Conservation (phyloP, 64 coral and sea anemone species). For the Montipora capricornis region DNA sequence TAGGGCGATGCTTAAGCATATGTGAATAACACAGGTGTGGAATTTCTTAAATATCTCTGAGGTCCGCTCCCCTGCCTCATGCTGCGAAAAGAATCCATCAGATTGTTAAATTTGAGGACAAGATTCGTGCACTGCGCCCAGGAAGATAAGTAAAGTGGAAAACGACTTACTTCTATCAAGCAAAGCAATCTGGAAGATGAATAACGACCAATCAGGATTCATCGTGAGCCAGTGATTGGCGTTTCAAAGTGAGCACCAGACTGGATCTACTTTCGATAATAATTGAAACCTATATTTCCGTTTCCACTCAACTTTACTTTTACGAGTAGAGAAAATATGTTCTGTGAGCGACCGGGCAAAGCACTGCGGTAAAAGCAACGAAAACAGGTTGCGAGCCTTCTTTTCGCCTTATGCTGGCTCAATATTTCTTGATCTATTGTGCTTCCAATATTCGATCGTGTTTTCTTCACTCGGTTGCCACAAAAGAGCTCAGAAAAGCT, state of each 20-base stretch:
- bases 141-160: not conserved
- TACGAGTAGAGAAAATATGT: not conserved
- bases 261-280: constrained; percentile 31
- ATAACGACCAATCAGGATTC: constrained; percentile 22
- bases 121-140: not conserved
- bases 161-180: not conserved
- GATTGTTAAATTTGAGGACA: not conserved
- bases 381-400: not conserved
- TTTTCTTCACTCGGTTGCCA: constrained; percentile 57
- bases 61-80: not conserved
- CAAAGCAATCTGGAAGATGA: constrained; percentile 4
- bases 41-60: not conserved
- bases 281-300: constrained; percentile 52
- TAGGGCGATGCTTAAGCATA: not conserved
- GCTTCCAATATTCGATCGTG: constrained; percentile 40
- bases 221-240: constrained; percentile 22
- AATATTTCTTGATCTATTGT: constrained; percentile 9
- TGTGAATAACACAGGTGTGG: not conserved
- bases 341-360: not conserved
- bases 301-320: constrained; percentile 32
- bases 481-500: constrained; percentile 56
- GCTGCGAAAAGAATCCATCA: constrained; percentile 20
- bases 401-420: not conserved
- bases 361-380: not conserved
- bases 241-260: not conserved